Base-by-base conservation (phyloP, 2,113 vertebrate species). In the Cryptoleucopteryx plumbea region DNA sequence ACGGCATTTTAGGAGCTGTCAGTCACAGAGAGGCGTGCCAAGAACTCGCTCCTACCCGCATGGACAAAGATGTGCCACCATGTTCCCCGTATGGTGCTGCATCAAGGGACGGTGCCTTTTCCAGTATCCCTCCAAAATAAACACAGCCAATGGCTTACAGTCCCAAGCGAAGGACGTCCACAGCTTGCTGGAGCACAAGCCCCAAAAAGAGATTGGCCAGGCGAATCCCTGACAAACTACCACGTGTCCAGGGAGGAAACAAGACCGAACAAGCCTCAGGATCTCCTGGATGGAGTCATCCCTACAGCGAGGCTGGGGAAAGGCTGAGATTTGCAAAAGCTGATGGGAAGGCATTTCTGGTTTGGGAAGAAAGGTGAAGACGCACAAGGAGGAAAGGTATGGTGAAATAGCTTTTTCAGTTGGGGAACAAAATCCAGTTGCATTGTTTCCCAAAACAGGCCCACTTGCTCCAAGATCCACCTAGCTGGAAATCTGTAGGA, bases 61-160 rank as follows among this genome's bases (percentile, higher is more conserved):
- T 27, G 31, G 31, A 72, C 66, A 31, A 27, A 59, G 66, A n/a
- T 2, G 40, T 47, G 71, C 79, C 45, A 7, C 53, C 50, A 7
- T 0, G 0, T 10, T 34, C 27, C 66, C 65, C 1, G 7, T 5
- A 7, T 0, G 12, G 45, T 1, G 0, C 18, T 40, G 59, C 3
- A 4, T 5, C 36, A 52, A 22, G 36, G 29, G 58, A 43, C 0
- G 5, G 42, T 5, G 61, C 42, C 7, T 1, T 23, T 72, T 15
- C 66, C 88, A 80, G 50, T 22, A 59, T 23, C 42, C 11, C 50
- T 73, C 38, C 71, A 63, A 74, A 82, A 88, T 4, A 52, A 73
- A 42, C 56, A 13, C 0, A 0, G 45, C 40, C 82, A 50, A 11
- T 1, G 3, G 65, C 38, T 59, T 3, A 7, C 45, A 38, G 82